Evolutionary conservation across 2,888 invertebrate species (phyloP).

Genomic region (Lochmaea crataegi): DNA sequence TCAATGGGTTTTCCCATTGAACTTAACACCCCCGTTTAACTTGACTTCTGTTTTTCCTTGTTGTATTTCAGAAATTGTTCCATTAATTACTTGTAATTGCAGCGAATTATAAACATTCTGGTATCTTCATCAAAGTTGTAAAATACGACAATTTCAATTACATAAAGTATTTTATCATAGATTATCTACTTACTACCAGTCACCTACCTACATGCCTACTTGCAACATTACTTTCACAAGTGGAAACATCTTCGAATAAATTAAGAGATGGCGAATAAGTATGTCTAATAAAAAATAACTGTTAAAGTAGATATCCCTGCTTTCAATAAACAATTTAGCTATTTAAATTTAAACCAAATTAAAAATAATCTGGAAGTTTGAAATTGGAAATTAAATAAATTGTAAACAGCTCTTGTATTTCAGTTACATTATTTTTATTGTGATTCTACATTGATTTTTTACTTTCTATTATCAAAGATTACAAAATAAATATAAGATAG

Average conservation of each 20-base stretch:
- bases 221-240: conserved; percentile 64
- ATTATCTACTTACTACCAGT: conserved; percentile 46
- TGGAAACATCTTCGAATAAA: conserved; percentile 61
- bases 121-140: neutral
- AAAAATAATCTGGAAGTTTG: neutral
- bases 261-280: conserved; percentile 43
- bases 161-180: conserved; percentile 34
- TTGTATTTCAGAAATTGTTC: neutral
- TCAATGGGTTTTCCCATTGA: no score
- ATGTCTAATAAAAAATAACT: conserved; percentile 6
- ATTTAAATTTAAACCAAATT: neutral
- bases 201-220: conserved; percentile 58
- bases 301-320: neutral
- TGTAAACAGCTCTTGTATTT: no score
- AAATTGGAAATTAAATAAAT: neutral
- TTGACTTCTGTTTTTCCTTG: neutral
- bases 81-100: neutral
- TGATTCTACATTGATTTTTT: no score
- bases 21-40: no score
- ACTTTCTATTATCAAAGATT: no score
- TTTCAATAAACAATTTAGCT: conserved; percentile 3
- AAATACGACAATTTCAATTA: conserved; percentile 5
- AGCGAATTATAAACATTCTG: neutral
- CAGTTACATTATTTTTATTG: no score
- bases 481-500: no score